Evolutionary conservation across 2,888 invertebrate species (phyloP), one percentile per base, ranked within the genome.

Genomic region (Acanthosoma haemorrhoidale): DNA sequence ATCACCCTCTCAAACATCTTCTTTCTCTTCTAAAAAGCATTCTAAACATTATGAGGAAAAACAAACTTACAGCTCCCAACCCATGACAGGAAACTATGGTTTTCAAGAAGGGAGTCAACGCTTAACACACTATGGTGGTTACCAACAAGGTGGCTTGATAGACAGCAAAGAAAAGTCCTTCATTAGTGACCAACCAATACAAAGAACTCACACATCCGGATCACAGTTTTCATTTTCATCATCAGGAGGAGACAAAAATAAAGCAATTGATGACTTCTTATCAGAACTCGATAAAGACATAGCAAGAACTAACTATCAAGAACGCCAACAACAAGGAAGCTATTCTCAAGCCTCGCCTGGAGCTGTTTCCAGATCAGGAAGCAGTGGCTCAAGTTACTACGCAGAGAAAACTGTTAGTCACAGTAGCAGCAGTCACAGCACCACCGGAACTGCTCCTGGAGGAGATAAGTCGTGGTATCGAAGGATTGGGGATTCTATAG

Each of bases 401-500:
- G 25, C 64, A n/a, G n/a, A 39, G 31, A 61, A 21, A 21, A 36
- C 61, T 0, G 32, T 36, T 16, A 71, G 68, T 70, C 15, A 36
- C 5, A 64, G 64, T 13, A 39, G 25, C 57, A 34, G 18, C 25
- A 57, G 34, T 11, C 39, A 58, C 0, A 32, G 31, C 16, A 59
- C 29, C 39, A 74, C 71, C 66, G 71, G 70, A 75, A 70, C 64
- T 73, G 73, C 68, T 75, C 75, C 25, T 66, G 59, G 70, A 58
- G 75, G 73, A 58, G 74, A 75, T 69, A 70, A 74, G 69, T 34
- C 77, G 70, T 75, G 79, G 73, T 71, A 74, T 86, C 80, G 79
- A 70, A 82, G 80, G 76, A 75, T 86, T 70, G 83, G 84, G 68
- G 80, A 79, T 74, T 85, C 83, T 80, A 79, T 87, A 43, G 80